Evolutionary conservation across 1,140 invertebrate genomes (phyloP), one percentile per base, ranked within the genome.

Genomic region (Ceratosolen solmsi): DNA sequence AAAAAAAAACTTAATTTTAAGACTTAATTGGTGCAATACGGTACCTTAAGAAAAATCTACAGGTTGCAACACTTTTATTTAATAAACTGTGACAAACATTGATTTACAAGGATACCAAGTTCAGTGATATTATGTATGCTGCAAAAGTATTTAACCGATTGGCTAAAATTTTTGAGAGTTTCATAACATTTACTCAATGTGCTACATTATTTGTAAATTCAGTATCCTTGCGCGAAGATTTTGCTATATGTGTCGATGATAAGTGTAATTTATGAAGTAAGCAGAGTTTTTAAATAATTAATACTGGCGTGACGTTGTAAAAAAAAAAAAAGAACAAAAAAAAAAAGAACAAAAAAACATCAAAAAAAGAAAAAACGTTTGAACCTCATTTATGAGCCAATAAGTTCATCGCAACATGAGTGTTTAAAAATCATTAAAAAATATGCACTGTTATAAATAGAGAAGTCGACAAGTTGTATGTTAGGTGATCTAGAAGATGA

Each of bases 71-170:
- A 41, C 30, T 33, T 77, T 65, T 33, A 49, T 72, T 72, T 51
- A 33, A 51, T 22, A 38, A 75, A 75, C 9, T 25, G 22, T 78
- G 65, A 70, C 36, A 33, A 46, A 46, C n/a, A 46, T 41, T 0
- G 5, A 33, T 54, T 8, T 15, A 30, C 1, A 41, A 11, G 33
- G n/a, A 54, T 71, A 22, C 63, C 56, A n/a, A 79, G n/a, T 79
- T 79, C 13, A 41, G 65, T 79, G 65, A 71, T 71, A 56, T 38
- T 71, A 56, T 71, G 41, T 56, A 38, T 71, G 22, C n/a, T 33
- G n/a, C 5, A 11, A 78, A 68, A 30, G 7, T 63, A 63, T 63
- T 41, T 63, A 63, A 22, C 25, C 17, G 13, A 30, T 30, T 30
- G 33, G 36, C 22, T n/a, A 60, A 75, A 75, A 58, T n/a, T 13